Evolutionary conservation across 1,140 invertebrate species (phyloP), one percentile per base, ranked within the genome.

Genomic region (Nasonia longicornis): DNA sequence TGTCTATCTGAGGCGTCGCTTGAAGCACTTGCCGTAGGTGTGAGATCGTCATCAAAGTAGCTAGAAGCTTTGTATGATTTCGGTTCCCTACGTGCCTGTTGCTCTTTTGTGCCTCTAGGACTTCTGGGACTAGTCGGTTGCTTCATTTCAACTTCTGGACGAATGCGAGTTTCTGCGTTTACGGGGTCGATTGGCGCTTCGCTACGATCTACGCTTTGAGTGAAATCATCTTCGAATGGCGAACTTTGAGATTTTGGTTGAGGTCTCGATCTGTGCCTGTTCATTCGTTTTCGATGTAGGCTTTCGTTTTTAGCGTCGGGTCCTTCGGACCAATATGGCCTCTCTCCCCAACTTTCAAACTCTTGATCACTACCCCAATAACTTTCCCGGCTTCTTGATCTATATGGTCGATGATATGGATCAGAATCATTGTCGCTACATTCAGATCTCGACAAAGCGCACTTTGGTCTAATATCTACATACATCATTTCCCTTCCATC

Each of bases 21-120:
- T 7, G 89, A 87, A 7, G 86, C 85, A 82, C 88, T 92, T 2
- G 92, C 90, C 10, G 90, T 91, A 7, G 93, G 92, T 0, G 94
- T 94, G 83, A 95, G 93, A 87, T 95, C 94, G 86, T 95, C 95
- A 85, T 95, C 94, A 90, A 95, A 95, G 79, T 93, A 92, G 42
- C 89, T 90, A 3, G 82, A 80, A 3, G 91, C 86, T 79, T 89
- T 90, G 84, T 82, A 90, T 79, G 82, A 64, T 80, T 83, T 87
- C 66, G 85, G 79, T 71, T 87, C 88, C 77, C 84, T 87, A 74
- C 84, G 86, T 3, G 70, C 31, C 42, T 80, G 72, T 16, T 66
- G 71, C 12, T 90, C 88, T 69, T 89, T 90, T 11, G 84, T 79
- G 83, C 85, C 86, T 80, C 85, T 85, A 11, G 89, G 91, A 84